phyloP scores from a whole-genome alignment of 2,888 invertebrate species.

The Sphaerophoria taeniata region DNA sequence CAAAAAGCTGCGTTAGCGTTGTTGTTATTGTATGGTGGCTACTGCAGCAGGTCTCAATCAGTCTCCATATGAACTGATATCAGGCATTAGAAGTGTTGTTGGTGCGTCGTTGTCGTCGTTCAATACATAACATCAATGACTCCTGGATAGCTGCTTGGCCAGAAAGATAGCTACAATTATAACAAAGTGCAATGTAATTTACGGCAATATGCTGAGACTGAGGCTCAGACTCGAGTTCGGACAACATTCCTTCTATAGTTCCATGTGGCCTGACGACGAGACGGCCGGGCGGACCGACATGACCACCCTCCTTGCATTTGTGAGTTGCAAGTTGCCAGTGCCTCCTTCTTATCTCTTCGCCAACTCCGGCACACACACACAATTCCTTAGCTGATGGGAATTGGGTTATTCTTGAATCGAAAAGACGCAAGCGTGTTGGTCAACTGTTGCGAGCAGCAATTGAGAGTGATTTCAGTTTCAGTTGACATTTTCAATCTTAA shows the following conservation, averaged over 20 bases:
- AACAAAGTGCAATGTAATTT: slow-evolving; percentile 54
- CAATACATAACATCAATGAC: slow-evolving; percentile 24
- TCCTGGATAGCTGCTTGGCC: background rate
- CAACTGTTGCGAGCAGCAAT: slow-evolving; percentile 63
- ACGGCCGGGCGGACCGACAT: background rate
- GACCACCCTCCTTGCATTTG: slow-evolving; percentile 2
- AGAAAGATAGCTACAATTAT: slow-evolving; percentile 41
- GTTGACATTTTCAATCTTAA: slow-evolving; percentile 60
- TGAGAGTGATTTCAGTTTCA: slow-evolving; percentile 70
- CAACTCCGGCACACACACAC: background rate
- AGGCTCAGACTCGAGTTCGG: background rate
- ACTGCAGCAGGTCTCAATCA: slow-evolving; percentile 46
- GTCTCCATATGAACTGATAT: slow-evolving; percentile 37
- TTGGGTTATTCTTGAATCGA: slow-evolving; percentile 67
- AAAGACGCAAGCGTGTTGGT: slow-evolving; percentile 52
- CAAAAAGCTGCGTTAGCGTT: slow-evolving; percentile 23
- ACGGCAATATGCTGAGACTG: slow-evolving; percentile 45
- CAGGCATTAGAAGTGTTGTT: slow-evolving; percentile 40
- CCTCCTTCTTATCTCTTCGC: slow-evolving; percentile 39
- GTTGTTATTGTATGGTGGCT: slow-evolving; percentile 21
- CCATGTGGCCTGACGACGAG: slow-evolving; percentile 9
- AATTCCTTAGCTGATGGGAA: slow-evolving; percentile 19
- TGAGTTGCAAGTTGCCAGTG: background rate
- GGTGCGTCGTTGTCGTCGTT: background rate
- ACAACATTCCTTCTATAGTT: slow-evolving; percentile 67